These are phyloP conservation scores for Drosophila multiciliata DNA, from an alignment of 2,888 invertebrate species.

Conservation along the genomic window DNA sequence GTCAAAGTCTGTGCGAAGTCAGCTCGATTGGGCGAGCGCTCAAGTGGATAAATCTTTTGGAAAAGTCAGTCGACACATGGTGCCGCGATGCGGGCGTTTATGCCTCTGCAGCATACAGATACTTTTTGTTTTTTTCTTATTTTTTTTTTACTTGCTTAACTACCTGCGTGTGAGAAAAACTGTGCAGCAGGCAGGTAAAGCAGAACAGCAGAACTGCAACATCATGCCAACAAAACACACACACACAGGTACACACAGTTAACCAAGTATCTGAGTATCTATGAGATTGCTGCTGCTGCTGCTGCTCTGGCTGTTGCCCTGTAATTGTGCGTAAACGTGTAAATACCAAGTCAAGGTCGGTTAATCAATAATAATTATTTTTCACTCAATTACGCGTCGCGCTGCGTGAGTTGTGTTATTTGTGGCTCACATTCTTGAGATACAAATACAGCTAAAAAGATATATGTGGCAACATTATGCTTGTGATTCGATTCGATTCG, in stretches of 20 bases:
- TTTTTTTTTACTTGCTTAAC: constrained; percentile 59
- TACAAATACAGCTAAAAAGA: neutral
- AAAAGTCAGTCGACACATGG: constrained; percentile 45
- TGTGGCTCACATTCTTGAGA: constrained; percentile 43
- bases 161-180: constrained; percentile 75
- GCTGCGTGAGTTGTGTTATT: constrained; percentile 33
- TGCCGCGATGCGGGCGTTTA: constrained; percentile 61
- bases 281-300: constrained; percentile 15
- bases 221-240: constrained; percentile 33
- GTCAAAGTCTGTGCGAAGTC: constrained; percentile 53
- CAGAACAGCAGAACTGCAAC: constrained; percentile 38
- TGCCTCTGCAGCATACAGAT: constrained; percentile 60
- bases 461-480: constrained; percentile 20
- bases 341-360: constrained; percentile 81
- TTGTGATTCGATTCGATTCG: constrained; percentile 2
- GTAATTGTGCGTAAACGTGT: constrained; percentile 80
- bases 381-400: constrained; percentile 77
- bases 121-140: constrained; percentile 38
- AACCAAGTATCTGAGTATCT: constrained; percentile 33
- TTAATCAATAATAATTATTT: constrained; percentile 82
- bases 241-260: constrained; percentile 26
- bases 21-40: constrained; percentile 68
- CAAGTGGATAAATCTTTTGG: constrained; percentile 69
- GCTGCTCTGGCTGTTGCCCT: constrained; percentile 14
- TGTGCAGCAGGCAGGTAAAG: constrained; percentile 36